Conservation (phyloP, 2,888 invertebrate species). For the Brenthis hecate region DNA sequence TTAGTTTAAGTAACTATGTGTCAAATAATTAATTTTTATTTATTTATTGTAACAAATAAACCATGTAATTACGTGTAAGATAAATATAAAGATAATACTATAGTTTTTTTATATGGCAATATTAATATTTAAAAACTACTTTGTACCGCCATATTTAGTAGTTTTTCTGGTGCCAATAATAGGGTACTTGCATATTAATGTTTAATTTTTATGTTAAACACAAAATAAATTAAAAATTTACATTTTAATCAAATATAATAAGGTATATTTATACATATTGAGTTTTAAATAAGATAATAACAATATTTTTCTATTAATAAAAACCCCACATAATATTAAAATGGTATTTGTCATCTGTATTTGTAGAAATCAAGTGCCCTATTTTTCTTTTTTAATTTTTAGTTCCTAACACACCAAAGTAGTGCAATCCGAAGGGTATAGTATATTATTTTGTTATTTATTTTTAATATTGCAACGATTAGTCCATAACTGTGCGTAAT, state of each 20-base stretch:
- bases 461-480: conserved; percentile 37
- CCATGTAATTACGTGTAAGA: not conserved
- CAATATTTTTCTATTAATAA: too few relatives aligned
- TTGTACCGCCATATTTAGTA: conserved; percentile 8
- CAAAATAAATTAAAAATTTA: too few relatives aligned
- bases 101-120: conserved; percentile 19
- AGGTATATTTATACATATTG: too few relatives aligned
- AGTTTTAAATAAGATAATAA: too few relatives aligned
- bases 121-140: not conserved
- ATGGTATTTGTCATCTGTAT: not conserved
- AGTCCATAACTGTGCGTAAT: conserved; percentile 29
- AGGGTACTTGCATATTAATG: too few relatives aligned
- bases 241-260: too few relatives aligned
- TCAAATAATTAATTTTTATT: conserved; percentile 23
- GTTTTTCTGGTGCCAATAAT: conserved; percentile 2
- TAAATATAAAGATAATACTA: not conserved
- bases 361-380: conserved; percentile 29
- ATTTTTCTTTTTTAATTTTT: conserved; percentile 38
- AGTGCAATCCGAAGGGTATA: conserved; percentile 43
- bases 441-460: conserved; percentile 44
- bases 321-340: too few relatives aligned
- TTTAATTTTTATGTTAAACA: too few relatives aligned
- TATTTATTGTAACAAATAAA: not conserved
- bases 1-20: conserved; percentile 20
- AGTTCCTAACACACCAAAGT: conserved; percentile 58